Evolutionary conservation across 2,888 invertebrate species (phyloP).

Genomic region (Cactoblastis cactorum): DNA sequence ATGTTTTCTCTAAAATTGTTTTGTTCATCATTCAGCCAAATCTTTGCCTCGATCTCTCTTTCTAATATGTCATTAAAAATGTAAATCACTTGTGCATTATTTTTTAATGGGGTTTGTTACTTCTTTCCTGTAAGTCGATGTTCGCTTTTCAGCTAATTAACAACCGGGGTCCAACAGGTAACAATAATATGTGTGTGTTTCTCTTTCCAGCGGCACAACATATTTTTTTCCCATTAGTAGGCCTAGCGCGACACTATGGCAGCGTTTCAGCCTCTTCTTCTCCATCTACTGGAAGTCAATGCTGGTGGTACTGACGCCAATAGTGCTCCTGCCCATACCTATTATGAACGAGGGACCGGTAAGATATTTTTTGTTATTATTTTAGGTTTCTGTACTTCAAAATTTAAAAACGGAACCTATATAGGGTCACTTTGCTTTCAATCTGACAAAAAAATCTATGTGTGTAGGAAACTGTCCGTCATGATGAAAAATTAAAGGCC

Average conservation of each 20-base stretch:
- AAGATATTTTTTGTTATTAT: constrained; percentile 50
- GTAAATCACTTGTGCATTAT: no score
- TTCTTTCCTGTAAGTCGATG: constrained; percentile 16
- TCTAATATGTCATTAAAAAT: no score
- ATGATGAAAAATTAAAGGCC: no score
- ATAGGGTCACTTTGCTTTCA: no score
- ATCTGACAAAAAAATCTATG: no score
- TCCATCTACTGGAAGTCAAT: constrained; percentile 87
- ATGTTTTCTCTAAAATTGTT: no score
- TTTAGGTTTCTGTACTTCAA: no score
- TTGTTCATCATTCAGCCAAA: no score
- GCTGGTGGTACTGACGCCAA: constrained; percentile 83
- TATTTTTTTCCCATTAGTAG: constrained; percentile 66
- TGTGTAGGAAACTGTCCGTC: no score
- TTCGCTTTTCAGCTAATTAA: constrained; percentile 24
- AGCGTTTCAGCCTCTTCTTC: constrained; percentile 70
- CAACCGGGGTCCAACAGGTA: constrained; percentile 26
- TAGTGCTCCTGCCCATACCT: constrained; percentile 84
- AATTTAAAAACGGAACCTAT: no score
- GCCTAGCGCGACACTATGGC: constrained; percentile 54
- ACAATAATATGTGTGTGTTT: constrained; percentile 30
- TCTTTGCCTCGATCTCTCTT: no score
- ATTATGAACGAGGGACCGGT: constrained; percentile 77
- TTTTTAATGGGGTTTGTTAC: no score
- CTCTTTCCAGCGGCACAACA: constrained; percentile 62